Conservation (phyloP, 2,888 invertebrate genomes). For the Stenodera caucasica region DNA sequence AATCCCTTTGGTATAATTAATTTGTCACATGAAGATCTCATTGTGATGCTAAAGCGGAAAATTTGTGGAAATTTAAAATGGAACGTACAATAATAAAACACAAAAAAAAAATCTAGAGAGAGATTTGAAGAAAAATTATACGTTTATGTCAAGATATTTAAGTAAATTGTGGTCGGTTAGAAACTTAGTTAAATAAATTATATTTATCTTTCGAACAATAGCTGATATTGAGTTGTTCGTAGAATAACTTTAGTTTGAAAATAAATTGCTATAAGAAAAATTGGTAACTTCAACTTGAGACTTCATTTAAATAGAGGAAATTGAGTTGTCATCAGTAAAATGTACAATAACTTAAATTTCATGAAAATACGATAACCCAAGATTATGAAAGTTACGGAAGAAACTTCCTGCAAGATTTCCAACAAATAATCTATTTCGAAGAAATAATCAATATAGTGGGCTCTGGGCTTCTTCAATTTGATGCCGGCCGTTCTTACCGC, state of each 20-base stretch:
- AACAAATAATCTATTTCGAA: no score
- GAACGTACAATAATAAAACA: background rate
- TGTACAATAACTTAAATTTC: no score
- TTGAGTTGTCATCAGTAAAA: background rate
- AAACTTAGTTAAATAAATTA: conserved; percentile 1
- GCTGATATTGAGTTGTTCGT: background rate
- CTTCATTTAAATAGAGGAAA: background rate
- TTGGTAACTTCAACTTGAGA: background rate
- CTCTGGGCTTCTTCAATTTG: no score
- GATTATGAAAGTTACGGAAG: no score
- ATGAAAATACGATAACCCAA: no score
- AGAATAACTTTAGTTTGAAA: background rate
- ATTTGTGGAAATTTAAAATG: background rate
- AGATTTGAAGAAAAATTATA: conserved; percentile 1
- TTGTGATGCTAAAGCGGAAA: background rate
- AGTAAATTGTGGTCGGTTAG: background rate
- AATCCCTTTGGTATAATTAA: background rate
- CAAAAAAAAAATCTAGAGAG: background rate
- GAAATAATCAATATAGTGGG: no score
- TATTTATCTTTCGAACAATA: conserved; percentile 2
- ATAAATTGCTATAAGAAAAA: no score
- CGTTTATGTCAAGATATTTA: background rate
- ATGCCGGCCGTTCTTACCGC: no score
- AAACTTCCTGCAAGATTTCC: no score
- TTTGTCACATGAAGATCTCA: background rate